Percentiles rank a stretch among this genome's conserved stretches.
Evolutionary conservation across 2,888 invertebrate genomes (phyloP).

Genomic region (Eupithecia dodoneata): DNA sequence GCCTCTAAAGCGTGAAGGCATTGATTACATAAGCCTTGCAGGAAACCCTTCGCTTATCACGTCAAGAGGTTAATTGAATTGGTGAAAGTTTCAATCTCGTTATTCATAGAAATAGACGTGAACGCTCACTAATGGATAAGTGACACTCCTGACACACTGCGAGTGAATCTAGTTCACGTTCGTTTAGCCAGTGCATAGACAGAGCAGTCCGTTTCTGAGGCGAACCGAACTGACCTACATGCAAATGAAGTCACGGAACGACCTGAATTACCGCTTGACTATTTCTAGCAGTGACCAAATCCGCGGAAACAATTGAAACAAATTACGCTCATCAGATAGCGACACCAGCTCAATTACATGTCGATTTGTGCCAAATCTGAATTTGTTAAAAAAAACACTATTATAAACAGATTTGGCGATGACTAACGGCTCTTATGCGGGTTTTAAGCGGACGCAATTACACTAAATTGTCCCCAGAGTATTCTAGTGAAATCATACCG

Average conservation of each 20-base stretch:
- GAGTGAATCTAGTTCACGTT: constrained; percentile 44
- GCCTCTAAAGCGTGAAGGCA: constrained; percentile 48
- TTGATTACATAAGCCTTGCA: constrained; percentile 33
- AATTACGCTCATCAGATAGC: constrained; percentile 71
- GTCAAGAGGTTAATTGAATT: constrained; percentile 28
- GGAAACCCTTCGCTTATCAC: constrained; percentile 29
- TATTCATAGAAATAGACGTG: constrained; percentile 26
- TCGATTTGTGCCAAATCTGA: constrained; percentile 66
- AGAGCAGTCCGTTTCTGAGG: constrained; percentile 64
- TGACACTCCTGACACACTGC: constrained; percentile 56
- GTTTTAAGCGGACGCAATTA: constrained; percentile 58
- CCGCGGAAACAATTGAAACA: constrained; percentile 62
- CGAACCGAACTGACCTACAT: constrained; percentile 68
- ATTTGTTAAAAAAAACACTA: constrained; percentile 67
- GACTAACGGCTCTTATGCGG: constrained; percentile 60
- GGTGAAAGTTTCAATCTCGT: constrained; percentile 37
- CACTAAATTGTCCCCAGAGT: constrained; percentile 51
- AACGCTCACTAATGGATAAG: constrained; percentile 35
- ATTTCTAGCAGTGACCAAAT: constrained; percentile 65
- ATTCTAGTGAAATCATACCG: constrained; percentile 34
- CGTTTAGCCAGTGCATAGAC: constrained; percentile 31
- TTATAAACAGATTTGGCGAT: constrained; percentile 79
- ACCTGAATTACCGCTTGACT: constrained; percentile 72
- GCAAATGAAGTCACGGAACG: constrained; percentile 79
- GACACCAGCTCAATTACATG: constrained; percentile 67